Evolutionary conservation across 2,113 vertebrate species (phyloP).

Genomic region (Garra rufa): DNA sequence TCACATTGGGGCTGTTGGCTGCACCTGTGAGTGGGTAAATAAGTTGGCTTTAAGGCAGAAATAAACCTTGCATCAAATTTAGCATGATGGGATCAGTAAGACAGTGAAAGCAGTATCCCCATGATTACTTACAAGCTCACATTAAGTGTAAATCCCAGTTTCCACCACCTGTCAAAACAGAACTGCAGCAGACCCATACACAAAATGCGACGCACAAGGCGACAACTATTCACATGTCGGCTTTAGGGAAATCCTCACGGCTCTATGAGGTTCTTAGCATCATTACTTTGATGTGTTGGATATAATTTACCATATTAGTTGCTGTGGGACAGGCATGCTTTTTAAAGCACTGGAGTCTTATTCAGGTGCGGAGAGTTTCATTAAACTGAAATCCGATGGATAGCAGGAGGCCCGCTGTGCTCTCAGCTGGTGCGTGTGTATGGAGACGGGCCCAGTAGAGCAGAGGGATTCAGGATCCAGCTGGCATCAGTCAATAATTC

Average conservation of each 20-base stretch:
- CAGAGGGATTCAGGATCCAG: conserved; percentile 39
- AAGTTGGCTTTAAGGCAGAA: neutral
- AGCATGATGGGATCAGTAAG: conserved; percentile 1
- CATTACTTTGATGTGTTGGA: conserved; percentile 24
- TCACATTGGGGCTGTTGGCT: neutral
- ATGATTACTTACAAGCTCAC: conserved; percentile 53
- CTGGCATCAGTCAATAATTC: conserved; percentile 58
- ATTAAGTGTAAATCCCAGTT: conserved; percentile 67
- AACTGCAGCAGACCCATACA: conserved; percentile 59
- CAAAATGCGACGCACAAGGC: conserved; percentile 37
- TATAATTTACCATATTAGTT: conserved; percentile 8
- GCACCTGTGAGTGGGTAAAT: neutral
- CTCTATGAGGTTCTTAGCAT: neutral
- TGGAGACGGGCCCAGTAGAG: neutral
- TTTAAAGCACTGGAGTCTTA: conserved; percentile 11
- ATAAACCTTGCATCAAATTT: conserved; percentile 19
- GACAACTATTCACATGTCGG: conserved; percentile 24
- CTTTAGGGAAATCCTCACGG: conserved; percentile 15
- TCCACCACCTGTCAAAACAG: conserved; percentile 75
- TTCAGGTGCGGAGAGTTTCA: neutral
- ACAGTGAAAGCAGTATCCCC: conserved; percentile 25
- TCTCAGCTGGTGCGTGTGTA: conserved; percentile 8
- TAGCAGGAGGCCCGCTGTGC: neutral
- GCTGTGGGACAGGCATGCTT: neutral
- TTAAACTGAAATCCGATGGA: neutral